Conservation (phyloP, 1,140 invertebrate genomes). For the Eupeodes corollae region DNA sequence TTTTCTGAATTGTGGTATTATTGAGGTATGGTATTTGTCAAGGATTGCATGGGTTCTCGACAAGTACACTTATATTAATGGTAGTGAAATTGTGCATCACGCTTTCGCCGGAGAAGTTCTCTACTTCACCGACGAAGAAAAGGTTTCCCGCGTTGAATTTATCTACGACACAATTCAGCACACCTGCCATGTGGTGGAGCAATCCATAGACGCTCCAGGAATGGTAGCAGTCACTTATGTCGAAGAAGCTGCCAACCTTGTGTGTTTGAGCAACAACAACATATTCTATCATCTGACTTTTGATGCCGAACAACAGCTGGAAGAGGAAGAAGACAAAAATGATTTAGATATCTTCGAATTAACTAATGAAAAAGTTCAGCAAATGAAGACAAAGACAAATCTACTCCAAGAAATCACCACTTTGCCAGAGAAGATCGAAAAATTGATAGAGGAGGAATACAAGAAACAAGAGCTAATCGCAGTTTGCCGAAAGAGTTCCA, state of each 20-base stretch:
- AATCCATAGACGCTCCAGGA: constrained; percentile 13
- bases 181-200: constrained; percentile 14
- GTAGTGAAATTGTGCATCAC: constrained; percentile 21
- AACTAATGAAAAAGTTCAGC: no score
- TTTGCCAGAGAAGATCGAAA: no score
- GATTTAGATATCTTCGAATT: not conserved
- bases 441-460: no score
- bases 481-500: no score
- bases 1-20: constrained; percentile 19
- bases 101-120: constrained; percentile 14
- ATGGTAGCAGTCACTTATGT: constrained; percentile 26
- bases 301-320: not conserved
- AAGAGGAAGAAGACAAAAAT: not conserved
- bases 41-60: constrained; percentile 12
- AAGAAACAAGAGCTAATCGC: no score
- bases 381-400: no score
- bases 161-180: constrained; percentile 15
- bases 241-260: constrained; percentile 15
- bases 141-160: constrained; percentile 18
- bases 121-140: constrained; percentile 24
- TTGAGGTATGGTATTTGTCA: constrained; percentile 31
- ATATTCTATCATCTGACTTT: constrained; percentile 29
- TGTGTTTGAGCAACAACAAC: constrained; percentile 30
- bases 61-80: constrained; percentile 15
- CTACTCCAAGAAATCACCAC: no score